Conservation (phyloP, 1,140 invertebrate species). For the Potamilus streckersoni region DNA sequence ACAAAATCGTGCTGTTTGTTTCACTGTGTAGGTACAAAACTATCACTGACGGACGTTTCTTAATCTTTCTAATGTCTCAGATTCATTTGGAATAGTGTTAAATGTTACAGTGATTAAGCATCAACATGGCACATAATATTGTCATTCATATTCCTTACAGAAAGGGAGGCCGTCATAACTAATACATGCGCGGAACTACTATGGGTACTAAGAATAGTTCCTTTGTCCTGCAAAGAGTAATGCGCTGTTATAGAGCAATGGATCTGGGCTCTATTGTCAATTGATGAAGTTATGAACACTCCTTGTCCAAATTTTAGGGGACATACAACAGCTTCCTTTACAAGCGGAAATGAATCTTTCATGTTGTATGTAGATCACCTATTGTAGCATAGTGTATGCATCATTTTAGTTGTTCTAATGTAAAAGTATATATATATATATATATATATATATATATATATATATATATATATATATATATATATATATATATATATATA, state of each 20-base stretch:
- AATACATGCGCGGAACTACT: conserved; percentile 2
- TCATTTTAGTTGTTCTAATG: conserved; percentile 33
- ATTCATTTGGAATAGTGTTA: neutral
- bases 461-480: no score
- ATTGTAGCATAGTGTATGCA: neutral
- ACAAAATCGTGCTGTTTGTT: neutral
- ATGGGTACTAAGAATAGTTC: neutral
- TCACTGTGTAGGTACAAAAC: conserved; percentile 10
- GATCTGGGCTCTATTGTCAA: conserved; percentile 48
- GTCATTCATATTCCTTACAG: conserved; percentile 17
- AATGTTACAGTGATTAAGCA: conserved; percentile 1
- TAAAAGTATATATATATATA: no score
- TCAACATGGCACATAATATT: neutral
- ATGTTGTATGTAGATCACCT: conserved; percentile 20
- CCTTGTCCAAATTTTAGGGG: conserved; percentile 22
- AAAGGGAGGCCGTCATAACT: conserved; percentile 11
- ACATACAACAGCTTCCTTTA: conserved; percentile 31
- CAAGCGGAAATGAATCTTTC: conserved; percentile 36
- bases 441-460: no score
- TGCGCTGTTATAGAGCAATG: conserved; percentile 32
- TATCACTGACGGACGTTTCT: neutral
- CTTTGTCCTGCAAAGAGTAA: conserved; percentile 32
- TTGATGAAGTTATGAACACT: conserved; percentile 28
- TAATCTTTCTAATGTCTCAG: neutral
- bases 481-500: no score